phyloP scores from a whole-genome alignment of 2,797 vertebrate genomes.

The Simalia tracyae region DNA sequence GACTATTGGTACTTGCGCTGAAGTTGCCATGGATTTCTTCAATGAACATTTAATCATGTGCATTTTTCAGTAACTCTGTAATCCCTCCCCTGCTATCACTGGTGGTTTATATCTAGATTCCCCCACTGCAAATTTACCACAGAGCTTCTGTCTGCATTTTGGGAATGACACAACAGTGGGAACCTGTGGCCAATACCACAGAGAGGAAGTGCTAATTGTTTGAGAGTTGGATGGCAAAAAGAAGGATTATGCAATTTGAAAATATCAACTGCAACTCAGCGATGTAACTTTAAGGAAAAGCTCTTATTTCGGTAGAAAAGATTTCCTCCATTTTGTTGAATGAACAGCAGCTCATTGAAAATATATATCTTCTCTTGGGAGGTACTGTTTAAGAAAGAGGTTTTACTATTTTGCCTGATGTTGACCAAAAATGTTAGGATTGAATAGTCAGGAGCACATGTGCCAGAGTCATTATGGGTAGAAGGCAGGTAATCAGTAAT shows the following conservation, averaged over 20 bases:
- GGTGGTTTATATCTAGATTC: not conserved
- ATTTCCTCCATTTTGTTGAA: not conserved
- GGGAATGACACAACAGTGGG: not conserved
- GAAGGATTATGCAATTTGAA: not conserved
- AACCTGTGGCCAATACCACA: not conserved
- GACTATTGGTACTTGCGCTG: not conserved
- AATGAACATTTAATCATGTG: not conserved
- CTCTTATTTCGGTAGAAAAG: constrained; percentile 44
- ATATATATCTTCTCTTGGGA: not conserved
- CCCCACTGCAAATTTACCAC: not conserved
- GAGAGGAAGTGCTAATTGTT: not conserved
- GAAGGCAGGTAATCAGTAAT: constrained; percentile 17
- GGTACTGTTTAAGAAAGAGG: not conserved
- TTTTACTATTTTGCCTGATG: not conserved
- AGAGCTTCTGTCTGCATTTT: not conserved
- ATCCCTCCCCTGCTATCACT: not conserved
- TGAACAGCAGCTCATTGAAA: not conserved
- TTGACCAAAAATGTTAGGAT: not conserved
- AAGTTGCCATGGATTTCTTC: not conserved
- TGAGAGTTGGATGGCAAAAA: constrained; percentile 16
- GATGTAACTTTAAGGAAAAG: not conserved
- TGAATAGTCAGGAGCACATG: not conserved
- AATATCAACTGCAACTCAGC: not conserved
- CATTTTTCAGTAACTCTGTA: not conserved
- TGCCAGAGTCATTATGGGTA: constrained; percentile 47